Base-by-base conservation (phyloP, 2,888 invertebrate genomes). In the Drosophila helvetica region DNA sequence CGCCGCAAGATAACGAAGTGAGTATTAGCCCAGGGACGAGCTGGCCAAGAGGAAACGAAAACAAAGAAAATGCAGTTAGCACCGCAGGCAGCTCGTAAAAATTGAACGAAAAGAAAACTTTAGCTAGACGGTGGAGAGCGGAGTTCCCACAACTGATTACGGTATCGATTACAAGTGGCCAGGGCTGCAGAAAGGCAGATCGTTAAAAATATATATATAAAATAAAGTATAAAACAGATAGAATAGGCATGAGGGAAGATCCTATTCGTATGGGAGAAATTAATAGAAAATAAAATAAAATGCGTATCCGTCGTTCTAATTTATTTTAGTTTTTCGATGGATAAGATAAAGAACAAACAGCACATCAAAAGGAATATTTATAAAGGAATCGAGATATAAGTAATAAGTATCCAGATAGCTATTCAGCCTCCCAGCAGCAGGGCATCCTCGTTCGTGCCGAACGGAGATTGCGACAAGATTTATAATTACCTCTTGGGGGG, bases 1-100 rank as follows among this genome's bases (percentile, higher is more conserved):
- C 99, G 45, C 98, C 98, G 4, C 99, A 99, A 93, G 99, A 99
- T 93, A 98, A 98, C 93, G 96, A 97, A 93, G 94, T 94, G 89
- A 91, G 91, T 90, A 85, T 75, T 77, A 75, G 72, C 17, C 33
- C 53, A 50, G 19, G 22, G 33, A n/a, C 17, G 33, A 19, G 1
- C n/a, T 47, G 38, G 22, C 19, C 15, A 7, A 30, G 19, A 42
- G 18, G 27, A 45, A 45, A 30, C 22, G 17, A 22, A 42, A 47
- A 53, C 46, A 51, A 17, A 17, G 47, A 56, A 22, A 68, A 63
- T 55, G 57, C 43, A 43, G 22, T 27, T 33, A 38, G 8, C n/a
- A 30, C 6, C 27, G 15, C 19, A 27, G 55, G 10, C 51, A 55
- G 38, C 25, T 58, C 48, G 19, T 45, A 70, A 60, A 59, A 45